Base-by-base conservation (phyloP, 2,888 invertebrate species). In the Tetrapedia diversipes region DNA sequence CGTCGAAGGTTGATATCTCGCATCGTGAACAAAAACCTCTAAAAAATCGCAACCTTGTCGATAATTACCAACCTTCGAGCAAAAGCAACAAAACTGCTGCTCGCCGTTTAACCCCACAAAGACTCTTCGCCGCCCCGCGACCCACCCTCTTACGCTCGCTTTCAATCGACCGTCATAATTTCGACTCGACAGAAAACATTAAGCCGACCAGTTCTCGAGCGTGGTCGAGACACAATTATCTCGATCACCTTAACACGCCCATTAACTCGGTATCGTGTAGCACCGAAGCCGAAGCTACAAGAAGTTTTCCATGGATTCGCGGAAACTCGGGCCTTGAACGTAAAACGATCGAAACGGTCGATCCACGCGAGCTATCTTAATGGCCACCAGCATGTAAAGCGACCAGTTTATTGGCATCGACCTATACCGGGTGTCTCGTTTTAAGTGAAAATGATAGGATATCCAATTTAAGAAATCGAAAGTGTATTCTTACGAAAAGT, bases 321-420 rank as follows among this genome's bases (percentile, higher is more conserved):
- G 47, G 10, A 7, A 37, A 59, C 75, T 19, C n/a, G 1, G n/a
- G 27, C 16, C 64, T 77, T 69, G 72, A 69, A 34, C 64, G 37
- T 19, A n/a, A n/a, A 27, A 29, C 51, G 45, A 60, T 41, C 61
- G 49, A 69, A 70, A 54, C 16, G 49, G 32, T 56, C 27, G 39
- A 60, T 72, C 80, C 75, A 43, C 64, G 59, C 56, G 57, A 59
- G 61, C 65, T 76, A 81, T 79, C 76, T 78, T 81, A 81, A 78
- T 81, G 75, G 57, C 65, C 66, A 60, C 68, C 73, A 75, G 75
- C 81, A 80, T 77, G 65, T 43, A 39, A 24, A 60, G 8, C 16
- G n/a, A 19, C 51, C 60, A 37, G 41, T 49, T 68, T 69, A 59
- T 76, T 66, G 39, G 59, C 68, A 47, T 47, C 74, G 56, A 14